phyloP scores from a whole-genome alignment of 2,888 invertebrate species.

The Archips crataeganus region DNA sequence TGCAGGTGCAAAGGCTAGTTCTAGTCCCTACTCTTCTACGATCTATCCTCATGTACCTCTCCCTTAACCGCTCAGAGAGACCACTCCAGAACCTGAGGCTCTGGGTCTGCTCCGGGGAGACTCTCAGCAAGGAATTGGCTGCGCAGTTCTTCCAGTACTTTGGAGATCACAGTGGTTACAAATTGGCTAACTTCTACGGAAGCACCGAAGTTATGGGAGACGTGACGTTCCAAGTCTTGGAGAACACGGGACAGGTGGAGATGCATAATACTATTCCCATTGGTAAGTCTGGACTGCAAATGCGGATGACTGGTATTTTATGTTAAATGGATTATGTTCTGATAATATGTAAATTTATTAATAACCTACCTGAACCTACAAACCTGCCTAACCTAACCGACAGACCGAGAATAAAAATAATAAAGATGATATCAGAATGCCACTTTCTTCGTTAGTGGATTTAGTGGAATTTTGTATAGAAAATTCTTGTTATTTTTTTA shows the following conservation, averaged over 20 bases:
- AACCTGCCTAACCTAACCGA: too few relatives aligned
- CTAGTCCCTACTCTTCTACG: constrained; percentile 94
- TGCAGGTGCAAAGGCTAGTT: constrained; percentile 91
- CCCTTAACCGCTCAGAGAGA: constrained; percentile 84
- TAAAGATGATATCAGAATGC: too few relatives aligned
- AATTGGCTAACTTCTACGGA: constrained; percentile 95
- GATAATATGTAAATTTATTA: too few relatives aligned
- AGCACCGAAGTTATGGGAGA: constrained; percentile 97
- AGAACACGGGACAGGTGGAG: constrained; percentile 86
- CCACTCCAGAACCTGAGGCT: constrained; percentile 87
- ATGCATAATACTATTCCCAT: constrained; percentile 91
- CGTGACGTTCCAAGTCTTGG: constrained; percentile 91
- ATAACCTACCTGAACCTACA: too few relatives aligned
- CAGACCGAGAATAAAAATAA: too few relatives aligned
- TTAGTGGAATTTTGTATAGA: too few relatives aligned
- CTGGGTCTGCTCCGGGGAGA: constrained; percentile 96
- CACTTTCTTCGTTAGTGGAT: too few relatives aligned
- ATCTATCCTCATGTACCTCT: constrained; percentile 91
- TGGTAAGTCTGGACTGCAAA: constrained; percentile 81
- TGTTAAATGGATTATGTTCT: too few relatives aligned
- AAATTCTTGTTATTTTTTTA: too few relatives aligned
- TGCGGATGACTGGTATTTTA: background rate
- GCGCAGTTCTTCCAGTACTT: constrained; percentile 92
- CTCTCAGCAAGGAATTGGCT: constrained; percentile 89
- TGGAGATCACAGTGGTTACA: constrained; percentile 85